Base-by-base conservation (phyloP, 1,140 invertebrate genomes). In the Penaeus japonicus region DNA sequence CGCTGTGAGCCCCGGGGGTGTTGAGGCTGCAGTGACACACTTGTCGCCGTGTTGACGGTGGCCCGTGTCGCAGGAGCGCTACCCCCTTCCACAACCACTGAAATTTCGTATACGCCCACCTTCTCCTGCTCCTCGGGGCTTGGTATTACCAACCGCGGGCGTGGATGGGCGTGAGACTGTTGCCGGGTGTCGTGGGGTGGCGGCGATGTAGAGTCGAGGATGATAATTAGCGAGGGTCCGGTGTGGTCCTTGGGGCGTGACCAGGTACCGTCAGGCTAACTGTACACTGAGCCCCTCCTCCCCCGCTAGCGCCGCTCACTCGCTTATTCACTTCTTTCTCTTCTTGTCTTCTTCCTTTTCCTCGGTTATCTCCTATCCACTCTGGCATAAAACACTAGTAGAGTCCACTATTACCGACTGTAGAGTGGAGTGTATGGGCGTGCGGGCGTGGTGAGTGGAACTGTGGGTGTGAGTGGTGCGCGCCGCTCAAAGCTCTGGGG, bases 381-480 rank as follows among this genome's bases (percentile, higher is more conserved):
- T 47, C 47, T 47, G 15, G 15, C 10, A 47, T 15, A 47, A 47
- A 47, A 7, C 47, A 47, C 47, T 47, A 47, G 10, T 12, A 10
- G 47, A 47, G 47, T 47, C 47, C 47, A 47, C 10, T 47, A 47
- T 7, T 47, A 47, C 47, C 10, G 47, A 47, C 47, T 47, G 47
- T 47, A 47, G 47, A 57, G 84, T 30, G 75, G 75, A 27, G 78
- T 82, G 85, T 59, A 78, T 73, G 85, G 85, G 85, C 85, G 85
- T 81, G 85, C 85, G 85, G 79, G 85, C 85, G 85, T 86, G 80
- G 85, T 82, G 79, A 81, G 80, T 73, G 85, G 39, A 54, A 81
- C 59, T n/a, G 79, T 70, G 85, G 78, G 59, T 82, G 85, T 82
- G 55, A 55, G 85, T 87, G 85, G 78, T 82, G 80, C 85, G 80